Evolutionary conservation across 64 coral and sea anemone genomes (phyloP), one percentile per base, ranked within the genome.

Genomic region (Montipora sp.): DNA sequence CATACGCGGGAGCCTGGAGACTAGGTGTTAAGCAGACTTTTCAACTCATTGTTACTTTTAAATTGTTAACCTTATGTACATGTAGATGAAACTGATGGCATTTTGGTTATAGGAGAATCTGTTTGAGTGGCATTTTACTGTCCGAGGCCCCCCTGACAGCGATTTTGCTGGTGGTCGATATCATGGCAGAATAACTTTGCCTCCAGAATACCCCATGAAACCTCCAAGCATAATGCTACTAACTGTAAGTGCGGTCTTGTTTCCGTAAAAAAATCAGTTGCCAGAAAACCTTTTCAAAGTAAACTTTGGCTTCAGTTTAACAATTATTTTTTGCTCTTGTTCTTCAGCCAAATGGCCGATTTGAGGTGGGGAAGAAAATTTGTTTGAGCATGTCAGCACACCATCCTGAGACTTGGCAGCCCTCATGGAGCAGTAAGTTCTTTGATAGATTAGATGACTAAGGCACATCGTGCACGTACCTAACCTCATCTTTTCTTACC

Each of bases 91-190:
- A 22, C 2, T 6, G 23, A 75, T 6, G 44, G 5, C 9, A 65
- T 7, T 65, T 9, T 87, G 13, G 3, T 89, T 47, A 63, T 61
- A 98, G 97, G 97, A 98, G 83, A 98, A 98, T 80, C 75, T 98
- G 78, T 98, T 98, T 96, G 97, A 98, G 83, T 98, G 97, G 97
- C 97, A 98, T 81, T 98, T 98, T 60, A 98, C 97, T n/a, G 95
- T 98, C 11, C 84, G 94, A 67, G 97, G 97, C 2, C 97, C 97
- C 22, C 91, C 94, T 48, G 97, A 98, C 77, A 98, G 94, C 55
- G 97, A 98, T 8, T 98, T 98, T 98, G 97, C 87, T 10, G 83
- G 92, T 84, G 97, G 97, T 48, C 94, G 97, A 24, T 98, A 98
- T 74, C 97, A 98, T 94, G 97, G 97, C 1, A 85, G 97, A 50